Percentiles rank a stretch among this genome's conserved stretches.
Evolutionary conservation across 1,140 invertebrate genomes (phyloP).

Genomic region (Nasonia vitripennis): DNA sequence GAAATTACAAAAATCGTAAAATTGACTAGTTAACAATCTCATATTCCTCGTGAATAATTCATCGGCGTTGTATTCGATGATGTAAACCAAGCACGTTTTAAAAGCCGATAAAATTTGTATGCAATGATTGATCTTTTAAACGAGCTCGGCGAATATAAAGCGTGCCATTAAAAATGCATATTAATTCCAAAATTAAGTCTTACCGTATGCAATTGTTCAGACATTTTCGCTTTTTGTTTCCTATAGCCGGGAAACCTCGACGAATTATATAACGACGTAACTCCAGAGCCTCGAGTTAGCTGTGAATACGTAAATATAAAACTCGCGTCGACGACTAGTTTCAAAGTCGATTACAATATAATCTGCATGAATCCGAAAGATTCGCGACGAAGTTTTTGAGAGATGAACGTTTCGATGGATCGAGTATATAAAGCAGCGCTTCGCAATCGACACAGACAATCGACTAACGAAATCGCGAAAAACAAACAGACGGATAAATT

Average conservation of each 20-base stretch:
- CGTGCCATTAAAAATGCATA: no score
- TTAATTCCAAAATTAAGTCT: no score
- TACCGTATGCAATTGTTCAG: no score
- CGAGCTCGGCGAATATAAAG: no score
- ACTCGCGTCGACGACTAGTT: no score
- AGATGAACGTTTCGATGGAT: no score
- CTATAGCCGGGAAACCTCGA: background rate
- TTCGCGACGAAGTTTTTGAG: no score
- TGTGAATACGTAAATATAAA: background rate
- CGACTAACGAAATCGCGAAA: background rate
- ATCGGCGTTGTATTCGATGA: background rate
- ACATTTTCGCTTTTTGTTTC: background rate
- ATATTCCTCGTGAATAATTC: background rate
- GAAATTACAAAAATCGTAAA: background rate
- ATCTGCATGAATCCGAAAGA: no score
- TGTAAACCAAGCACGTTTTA: background rate
- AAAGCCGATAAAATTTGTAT: background rate
- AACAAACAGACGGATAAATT: slow-evolving; percentile 61
- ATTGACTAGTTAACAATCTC: background rate
- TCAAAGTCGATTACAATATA: no score
- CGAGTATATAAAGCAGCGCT: no score
- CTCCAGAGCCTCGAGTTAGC: background rate
- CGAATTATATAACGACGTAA: background rate
- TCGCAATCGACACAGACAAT: no score
- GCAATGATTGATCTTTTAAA: background rate